Evolutionary conservation across 2,113 vertebrate genomes (phyloP).

Genomic region (Lipotes vexillifer): DNA sequence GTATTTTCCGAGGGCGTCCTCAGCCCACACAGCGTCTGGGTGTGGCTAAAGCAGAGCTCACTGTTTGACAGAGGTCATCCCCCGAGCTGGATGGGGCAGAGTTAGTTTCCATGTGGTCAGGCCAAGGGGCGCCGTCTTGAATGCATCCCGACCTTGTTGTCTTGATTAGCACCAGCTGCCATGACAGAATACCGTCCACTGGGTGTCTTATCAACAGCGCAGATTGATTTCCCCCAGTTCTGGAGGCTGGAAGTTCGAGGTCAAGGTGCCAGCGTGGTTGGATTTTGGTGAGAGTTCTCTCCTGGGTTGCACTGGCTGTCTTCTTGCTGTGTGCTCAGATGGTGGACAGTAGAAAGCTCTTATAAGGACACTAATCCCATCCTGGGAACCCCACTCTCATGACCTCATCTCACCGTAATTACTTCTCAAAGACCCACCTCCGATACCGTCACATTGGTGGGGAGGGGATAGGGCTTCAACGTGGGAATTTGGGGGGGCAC

Average conservation of each 20-base stretch:
- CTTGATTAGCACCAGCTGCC: fast-evolving
- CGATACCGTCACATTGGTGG: fast-evolving
- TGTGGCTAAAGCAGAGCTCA: fast-evolving
- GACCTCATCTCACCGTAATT: too few species aligned
- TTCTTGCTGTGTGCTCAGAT: fast-evolving
- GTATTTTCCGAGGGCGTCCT: not conserved
- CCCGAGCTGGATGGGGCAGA: too few species aligned
- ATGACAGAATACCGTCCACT: fast-evolving
- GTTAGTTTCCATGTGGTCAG: fast-evolving
- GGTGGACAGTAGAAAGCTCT: not conserved
- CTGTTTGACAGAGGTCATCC: fast-evolving
- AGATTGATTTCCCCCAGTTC: fast-evolving
- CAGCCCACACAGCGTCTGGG: fast-evolving
- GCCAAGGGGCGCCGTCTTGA: not conserved
- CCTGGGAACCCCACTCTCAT: not conserved
- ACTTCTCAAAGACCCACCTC: fast-evolving
- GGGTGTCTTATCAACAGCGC: not conserved
- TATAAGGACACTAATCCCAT: fast-evolving
- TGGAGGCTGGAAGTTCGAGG: not conserved
- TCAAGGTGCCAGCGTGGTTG: fast-evolving
- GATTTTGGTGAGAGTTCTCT: too few species aligned
- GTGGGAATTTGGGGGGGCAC: fast-evolving
- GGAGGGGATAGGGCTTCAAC: fast-evolving
- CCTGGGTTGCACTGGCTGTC: fast-evolving
- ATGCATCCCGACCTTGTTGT: fast-evolving